Evolutionary conservation across 2,113 vertebrate species (phyloP).

Genomic region (Calidris pygmaea): DNA sequence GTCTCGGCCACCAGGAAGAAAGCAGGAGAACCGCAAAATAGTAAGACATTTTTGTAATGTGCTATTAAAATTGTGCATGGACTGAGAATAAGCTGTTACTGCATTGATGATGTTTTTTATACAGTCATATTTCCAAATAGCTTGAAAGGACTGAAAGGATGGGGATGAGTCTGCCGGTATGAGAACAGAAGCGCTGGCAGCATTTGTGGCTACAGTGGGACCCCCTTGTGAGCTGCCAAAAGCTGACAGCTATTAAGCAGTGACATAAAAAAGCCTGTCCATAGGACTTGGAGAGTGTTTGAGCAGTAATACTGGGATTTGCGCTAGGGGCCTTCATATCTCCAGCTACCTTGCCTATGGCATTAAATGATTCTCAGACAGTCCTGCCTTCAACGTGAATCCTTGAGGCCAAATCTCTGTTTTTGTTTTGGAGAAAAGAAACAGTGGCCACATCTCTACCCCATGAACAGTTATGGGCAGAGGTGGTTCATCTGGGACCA

Average conservation of each 20-base stretch:
- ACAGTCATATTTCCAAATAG: background rate
- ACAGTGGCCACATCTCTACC: background rate
- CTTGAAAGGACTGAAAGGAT: background rate
- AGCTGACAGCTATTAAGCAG: background rate
- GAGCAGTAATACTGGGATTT: background rate
- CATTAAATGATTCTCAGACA: background rate
- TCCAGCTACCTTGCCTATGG: background rate
- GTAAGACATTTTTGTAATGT: conserved; percentile 69
- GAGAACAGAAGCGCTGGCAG: background rate
- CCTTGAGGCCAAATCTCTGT: background rate
- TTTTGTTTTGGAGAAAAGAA: background rate
- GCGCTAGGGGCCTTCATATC: background rate
- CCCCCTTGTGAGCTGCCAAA: background rate
- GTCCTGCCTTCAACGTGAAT: background rate
- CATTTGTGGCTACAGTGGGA: background rate
- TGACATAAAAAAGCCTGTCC: background rate
- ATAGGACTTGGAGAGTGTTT: background rate
- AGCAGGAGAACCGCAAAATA: conserved; percentile 78
- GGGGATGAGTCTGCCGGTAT: background rate
- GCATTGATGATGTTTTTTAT: background rate
- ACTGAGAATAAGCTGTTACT: background rate
- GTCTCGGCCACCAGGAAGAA: conserved; percentile 72
- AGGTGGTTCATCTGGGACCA: background rate
- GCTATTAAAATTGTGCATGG: background rate
- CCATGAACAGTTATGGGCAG: background rate